phyloP scores from a whole-genome alignment of 2,797 vertebrate species.

The Acipenser oxyrinchus region DNA sequence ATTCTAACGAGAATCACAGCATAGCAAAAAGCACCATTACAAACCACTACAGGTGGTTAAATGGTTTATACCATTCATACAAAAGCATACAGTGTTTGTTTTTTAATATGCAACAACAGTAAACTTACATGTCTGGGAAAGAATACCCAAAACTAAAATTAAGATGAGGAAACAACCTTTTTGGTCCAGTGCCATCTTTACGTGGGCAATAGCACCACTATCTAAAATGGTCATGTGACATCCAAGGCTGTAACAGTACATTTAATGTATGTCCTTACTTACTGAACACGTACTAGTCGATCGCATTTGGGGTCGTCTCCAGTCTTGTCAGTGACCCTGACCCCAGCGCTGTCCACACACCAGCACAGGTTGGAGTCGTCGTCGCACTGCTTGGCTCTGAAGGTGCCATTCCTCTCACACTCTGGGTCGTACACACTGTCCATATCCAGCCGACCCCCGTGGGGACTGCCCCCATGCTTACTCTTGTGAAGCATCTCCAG shows the following conservation, averaged over 20 bases:
- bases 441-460: conserved; percentile 24
- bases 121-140: too few relatives aligned
- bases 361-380: conserved; percentile 31
- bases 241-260: neutral
- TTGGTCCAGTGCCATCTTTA: too few relatives aligned
- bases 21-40: too few relatives aligned
- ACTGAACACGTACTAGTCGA: conserved; percentile 30
- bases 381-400: conserved; percentile 35
- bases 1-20: too few relatives aligned
- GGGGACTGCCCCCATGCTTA: conserved; percentile 23
- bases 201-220: too few relatives aligned
- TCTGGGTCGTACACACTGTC: conserved; percentile 26
- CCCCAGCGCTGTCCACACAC: conserved; percentile 38
- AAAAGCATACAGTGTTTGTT: neutral
- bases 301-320: conserved; percentile 30
- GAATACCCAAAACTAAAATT: too few relatives aligned
- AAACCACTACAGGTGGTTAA: too few relatives aligned
- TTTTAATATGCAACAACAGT: neutral
- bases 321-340: conserved; percentile 31
- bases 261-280: conserved; percentile 13
- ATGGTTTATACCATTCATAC: too few relatives aligned
- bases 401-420: conserved; percentile 29
- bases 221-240: too few relatives aligned
- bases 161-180: too few relatives aligned
- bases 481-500: conserved; percentile 35